A percentile compares a stretch with the other conserved stretches of the same genome.
Conservation (phyloP, 1,140 invertebrate genomes). For the Akabosia matsudoensis region DNA sequence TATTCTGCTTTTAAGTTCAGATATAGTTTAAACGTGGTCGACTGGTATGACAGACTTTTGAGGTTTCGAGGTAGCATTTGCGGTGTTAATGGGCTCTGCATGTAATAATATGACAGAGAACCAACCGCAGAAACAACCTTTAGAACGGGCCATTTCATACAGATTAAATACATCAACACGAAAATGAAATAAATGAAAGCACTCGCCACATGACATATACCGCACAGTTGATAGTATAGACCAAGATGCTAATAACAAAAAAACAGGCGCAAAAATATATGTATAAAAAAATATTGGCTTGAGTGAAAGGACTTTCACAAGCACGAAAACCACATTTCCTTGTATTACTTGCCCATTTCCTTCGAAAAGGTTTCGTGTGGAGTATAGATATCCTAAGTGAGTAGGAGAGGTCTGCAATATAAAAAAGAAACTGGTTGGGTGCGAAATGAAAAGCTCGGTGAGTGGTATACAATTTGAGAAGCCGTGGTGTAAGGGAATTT, state of each 20-base stretch:
- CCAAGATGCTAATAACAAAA: not conserved
- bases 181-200: not conserved
- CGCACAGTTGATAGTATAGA: not conserved
- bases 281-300: too few species aligned
- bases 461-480: not conserved
- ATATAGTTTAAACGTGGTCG: too few species aligned
- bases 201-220: not conserved
- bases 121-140: not conserved
- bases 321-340: constrained; percentile 8
- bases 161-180: not conserved
- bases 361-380: not conserved
- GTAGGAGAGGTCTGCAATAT: too few species aligned
- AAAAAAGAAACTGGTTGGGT: too few species aligned
- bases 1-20: too few species aligned
- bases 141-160: not conserved
- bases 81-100: too few species aligned
- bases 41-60: too few species aligned
- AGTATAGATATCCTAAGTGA: not conserved
- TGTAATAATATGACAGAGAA: too few species aligned
- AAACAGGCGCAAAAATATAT: not conserved
- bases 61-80: too few species aligned
- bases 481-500: not conserved
- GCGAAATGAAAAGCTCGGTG: not conserved
- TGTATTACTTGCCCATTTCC: not conserved
- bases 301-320: not conserved